Evolutionary conservation across 2,113 vertebrate genomes (phyloP), one percentile per base, ranked within the genome.

Genomic region (Dissostichus mawsoni): DNA sequence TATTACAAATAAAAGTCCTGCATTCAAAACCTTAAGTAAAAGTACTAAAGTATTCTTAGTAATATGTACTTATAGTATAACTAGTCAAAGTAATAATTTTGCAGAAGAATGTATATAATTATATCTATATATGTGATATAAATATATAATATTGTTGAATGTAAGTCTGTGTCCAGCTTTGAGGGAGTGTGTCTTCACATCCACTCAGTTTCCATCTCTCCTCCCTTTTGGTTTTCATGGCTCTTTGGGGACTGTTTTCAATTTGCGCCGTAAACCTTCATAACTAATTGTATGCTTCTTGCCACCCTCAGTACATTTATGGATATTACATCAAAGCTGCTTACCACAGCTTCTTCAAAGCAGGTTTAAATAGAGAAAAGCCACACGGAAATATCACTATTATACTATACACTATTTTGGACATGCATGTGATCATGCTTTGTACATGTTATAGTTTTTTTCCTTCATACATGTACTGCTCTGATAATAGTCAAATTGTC

Each of bases 221-320:
- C 51, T 44, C 51, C 68, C 50, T 52, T 75, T 25, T 71, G 73
- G 62, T 89, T 90, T 87, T 83, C 65, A 56, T 74, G 51, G 74
- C 85, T 82, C 52, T 68, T 53, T 41, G 61, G 61, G 76, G 66
- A 70, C 47, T 92, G 90, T 89, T 92, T 93, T 92, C 88, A 91
- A 75, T 91, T 87, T 88, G 80, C 85, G 91, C 85, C 90, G 86
- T 90, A 78, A 91, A 78, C 78, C 83, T 84, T 91, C 83, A 85
- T 92, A 89, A 94, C 92, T 94, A 94, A 94, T 94, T 89, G 87
- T 70, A 93, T 82, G 87, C 78, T 88, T 67, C 84, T 80, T 53
- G 57, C 57, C 80, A 8, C 82, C 69, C 86, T 84, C 57, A 64
- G 82, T 82, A 73, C 86, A 90, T 91, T 87, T 84, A 93, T 90